Base-by-base conservation (phyloP, 2,797 vertebrate species). In the Schizopygopsis pylzovi region DNA sequence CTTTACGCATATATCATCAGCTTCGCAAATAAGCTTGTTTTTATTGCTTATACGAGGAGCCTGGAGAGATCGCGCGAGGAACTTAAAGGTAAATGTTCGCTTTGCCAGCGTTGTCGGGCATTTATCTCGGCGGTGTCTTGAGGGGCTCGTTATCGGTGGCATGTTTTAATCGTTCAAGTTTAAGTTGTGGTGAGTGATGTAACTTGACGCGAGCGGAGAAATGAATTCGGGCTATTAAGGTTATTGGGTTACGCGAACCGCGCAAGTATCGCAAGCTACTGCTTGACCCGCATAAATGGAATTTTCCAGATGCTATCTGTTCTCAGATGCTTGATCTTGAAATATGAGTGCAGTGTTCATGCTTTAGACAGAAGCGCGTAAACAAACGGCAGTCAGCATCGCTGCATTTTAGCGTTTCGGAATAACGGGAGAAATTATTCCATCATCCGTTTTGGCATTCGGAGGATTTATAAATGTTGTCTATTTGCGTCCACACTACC, bases 41-140 rank as follows among this genome's bases (percentile, higher is more conserved):
- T 72, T 79, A 87, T 86, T 81, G 81, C 76, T 61, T 73, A 80
- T 80, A 41, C 79, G 37, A 85, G 85, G 89, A 88, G 82, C 33
- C 79, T 45, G 82, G 82, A 86, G 89, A 67, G 52, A 90, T 65
- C 87, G 87, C 83, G 71, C 86, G 52, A 86, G 86, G 89, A 91
- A 91, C 90, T 91, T 92, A 85, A 90, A 92, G 91, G 92, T 92
- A 92, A 90, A 83, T 85, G 88, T 88, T 85, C 81, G 81, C 76
- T 81, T 71, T 71, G 87, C 81, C 85, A 89, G 84, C 89, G 79
- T 82, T 82, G 86, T 85, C 85, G 73, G 83, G 87, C 83, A 85
- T 91, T 83, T 79, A 83, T 79, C 81, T 83, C 84, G 78, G 86
- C 71, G 72, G 79, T 75, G 85, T 47, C 52, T 90, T 54, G 43